phyloP scores from a whole-genome alignment of 2,797 vertebrate species.

The Helicolenus hilgendorfi region DNA sequence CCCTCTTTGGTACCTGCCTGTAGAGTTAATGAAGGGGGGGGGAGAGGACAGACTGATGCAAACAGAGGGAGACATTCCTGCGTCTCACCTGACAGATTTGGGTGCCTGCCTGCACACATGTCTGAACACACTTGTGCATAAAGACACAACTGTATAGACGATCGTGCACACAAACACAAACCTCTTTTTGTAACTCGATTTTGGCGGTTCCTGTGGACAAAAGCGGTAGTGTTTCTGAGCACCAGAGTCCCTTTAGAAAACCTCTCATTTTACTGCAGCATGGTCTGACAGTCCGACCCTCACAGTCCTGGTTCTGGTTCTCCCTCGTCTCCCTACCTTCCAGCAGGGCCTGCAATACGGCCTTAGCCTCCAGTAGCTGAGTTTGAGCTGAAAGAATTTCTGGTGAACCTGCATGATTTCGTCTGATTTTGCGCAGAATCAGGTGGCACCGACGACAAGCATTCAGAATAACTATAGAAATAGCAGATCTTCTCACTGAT shows the following conservation, averaged over 20 bases:
- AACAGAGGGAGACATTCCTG: slow-evolving; percentile 33
- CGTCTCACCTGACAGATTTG: slow-evolving; percentile 42
- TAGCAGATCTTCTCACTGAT: neutral
- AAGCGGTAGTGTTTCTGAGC: neutral
- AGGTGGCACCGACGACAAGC: too few species aligned
- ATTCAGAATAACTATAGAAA: too few species aligned
- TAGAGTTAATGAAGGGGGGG: neutral
- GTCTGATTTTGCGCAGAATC: too few species aligned
- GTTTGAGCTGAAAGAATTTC: too few species aligned
- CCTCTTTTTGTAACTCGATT: neutral
- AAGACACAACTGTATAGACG: neutral
- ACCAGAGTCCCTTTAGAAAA: neutral
- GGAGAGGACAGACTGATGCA: neutral
- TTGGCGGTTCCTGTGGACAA: neutral
- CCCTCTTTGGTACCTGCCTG: neutral
- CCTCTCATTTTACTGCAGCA: neutral
- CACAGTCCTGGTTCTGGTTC: neutral
- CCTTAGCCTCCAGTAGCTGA: too few species aligned
- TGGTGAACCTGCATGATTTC: too few species aligned
- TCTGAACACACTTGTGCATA: neutral
- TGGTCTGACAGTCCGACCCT: neutral
- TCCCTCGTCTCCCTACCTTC: fast-evolving
- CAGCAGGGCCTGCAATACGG: fast-evolving
- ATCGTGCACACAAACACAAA: neutral
- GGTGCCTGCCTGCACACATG: slow-evolving; percentile 19